These are phyloP conservation scores for Cyanoramphus novaezelandiae DNA, from an alignment of 2,113 vertebrate species.

Conservation along the genomic window DNA sequence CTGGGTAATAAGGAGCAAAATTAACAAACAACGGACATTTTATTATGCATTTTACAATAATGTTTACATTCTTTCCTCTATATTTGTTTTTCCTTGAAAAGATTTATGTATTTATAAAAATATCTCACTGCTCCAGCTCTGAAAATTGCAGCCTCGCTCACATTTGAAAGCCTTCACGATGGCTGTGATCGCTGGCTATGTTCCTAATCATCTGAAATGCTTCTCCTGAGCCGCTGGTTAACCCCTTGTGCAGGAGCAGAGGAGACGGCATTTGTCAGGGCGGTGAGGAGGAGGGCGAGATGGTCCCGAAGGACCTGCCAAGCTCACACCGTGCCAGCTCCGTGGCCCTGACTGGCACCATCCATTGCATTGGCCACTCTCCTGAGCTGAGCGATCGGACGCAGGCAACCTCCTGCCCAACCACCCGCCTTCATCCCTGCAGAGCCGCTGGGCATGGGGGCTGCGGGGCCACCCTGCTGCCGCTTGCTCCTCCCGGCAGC, in stretches of 20 bases:
- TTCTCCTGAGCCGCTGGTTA: neutral
- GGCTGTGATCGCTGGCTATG: neutral
- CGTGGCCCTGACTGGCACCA: rapidly evolving
- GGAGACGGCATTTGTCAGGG: rapidly evolving
- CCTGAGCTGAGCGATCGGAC: neutral
- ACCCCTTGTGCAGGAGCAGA: neutral
- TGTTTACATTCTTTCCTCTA: conserved; percentile 61
- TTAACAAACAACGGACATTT: conserved; percentile 58
- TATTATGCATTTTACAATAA: conserved; percentile 70
- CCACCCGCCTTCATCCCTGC: rapidly evolving
- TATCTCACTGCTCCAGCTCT: conserved; percentile 37
- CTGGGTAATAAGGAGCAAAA: conserved; percentile 59
- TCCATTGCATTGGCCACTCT: rapidly evolving
- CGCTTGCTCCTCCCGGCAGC: neutral
- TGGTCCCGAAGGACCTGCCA: neutral
- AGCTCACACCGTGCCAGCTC: rapidly evolving
- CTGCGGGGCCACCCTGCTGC: rapidly evolving
- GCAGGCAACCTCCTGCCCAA: neutral
- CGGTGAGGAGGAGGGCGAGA: neutral
- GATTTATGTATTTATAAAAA: conserved; percentile 69
- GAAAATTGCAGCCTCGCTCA: conserved; percentile 17
- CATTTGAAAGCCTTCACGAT: conserved; percentile 4
- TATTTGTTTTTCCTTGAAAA: conserved; percentile 65
- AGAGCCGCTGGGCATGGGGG: neutral
- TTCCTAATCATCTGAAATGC: neutral